These are phyloP conservation scores for Spheniscus humboldti DNA, from an alignment of 2,797 vertebrate genomes.

Conservation along the genomic window DNA sequence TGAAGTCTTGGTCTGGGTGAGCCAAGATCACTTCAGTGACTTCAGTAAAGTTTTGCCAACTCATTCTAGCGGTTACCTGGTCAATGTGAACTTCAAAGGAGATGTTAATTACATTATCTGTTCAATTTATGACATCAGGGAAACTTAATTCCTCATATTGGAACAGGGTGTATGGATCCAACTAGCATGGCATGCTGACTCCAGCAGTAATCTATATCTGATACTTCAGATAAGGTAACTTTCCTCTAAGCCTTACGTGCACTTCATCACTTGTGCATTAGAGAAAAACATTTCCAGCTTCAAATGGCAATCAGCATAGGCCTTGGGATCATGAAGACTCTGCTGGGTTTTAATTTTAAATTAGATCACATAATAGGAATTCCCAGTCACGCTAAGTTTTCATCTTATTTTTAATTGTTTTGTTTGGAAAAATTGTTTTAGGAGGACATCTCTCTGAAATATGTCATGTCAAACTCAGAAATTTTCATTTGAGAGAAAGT, in stretches of 20 bases:
- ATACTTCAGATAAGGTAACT: slow-evolving; percentile 64
- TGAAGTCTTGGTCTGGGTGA: background rate
- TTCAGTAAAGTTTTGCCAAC: slow-evolving; percentile 13
- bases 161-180: background rate
- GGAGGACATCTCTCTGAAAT: background rate
- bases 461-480: background rate
- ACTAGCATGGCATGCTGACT: slow-evolving; percentile 30
- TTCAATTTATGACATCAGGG: slow-evolving; percentile 47
- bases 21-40: background rate
- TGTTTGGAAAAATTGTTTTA: background rate
- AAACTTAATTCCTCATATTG: slow-evolving; percentile 40
- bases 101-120: slow-evolving; percentile 30
- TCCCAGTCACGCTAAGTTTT: background rate
- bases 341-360: background rate
- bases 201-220: slow-evolving; percentile 63
- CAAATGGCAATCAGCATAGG: slow-evolving; percentile 53
- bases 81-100: slow-evolving; percentile 46
- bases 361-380: background rate
- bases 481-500: background rate
- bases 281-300: slow-evolving; percentile 54
- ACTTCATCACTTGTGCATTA: slow-evolving; percentile 61
- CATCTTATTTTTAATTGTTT: background rate
- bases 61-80: background rate
- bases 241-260: slow-evolving; percentile 30
- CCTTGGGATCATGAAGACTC: background rate